phyloP scores from a whole-genome alignment of 2,113 vertebrate species.

The Seriola rivoliana region DNA sequence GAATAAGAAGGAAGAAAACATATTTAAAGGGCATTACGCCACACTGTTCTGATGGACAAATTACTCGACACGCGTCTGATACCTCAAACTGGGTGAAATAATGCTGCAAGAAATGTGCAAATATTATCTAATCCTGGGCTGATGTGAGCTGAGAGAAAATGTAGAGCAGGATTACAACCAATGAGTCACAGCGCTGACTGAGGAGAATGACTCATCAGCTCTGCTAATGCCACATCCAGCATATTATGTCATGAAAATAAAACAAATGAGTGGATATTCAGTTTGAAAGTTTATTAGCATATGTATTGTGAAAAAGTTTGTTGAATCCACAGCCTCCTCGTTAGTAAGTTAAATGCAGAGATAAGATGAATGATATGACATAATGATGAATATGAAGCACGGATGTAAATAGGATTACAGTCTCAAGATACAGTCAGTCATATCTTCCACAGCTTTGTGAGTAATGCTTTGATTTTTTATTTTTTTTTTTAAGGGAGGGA shows the following conservation, averaged over 20 bases:
- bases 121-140: neutral
- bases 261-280: neutral
- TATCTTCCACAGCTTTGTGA: neutral
- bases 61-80: neutral
- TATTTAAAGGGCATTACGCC: too few relatives aligned
- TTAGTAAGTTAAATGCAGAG: conserved; percentile 30
- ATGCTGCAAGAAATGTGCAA: neutral
- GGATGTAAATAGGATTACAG: conserved; percentile 4
- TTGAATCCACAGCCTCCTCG: conserved; percentile 3
- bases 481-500: too few relatives aligned
- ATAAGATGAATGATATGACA: conserved; percentile 22
- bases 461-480: neutral
- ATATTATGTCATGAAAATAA: conserved; percentile 14
- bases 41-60: neutral
- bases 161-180: conserved; percentile 12
- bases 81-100: neutral
- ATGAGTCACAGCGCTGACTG: conserved; percentile 26
- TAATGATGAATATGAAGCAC: conserved; percentile 10
- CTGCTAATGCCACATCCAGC: neutral
- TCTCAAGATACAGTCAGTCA: conserved; percentile 1
- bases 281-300: neutral
- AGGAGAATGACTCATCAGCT: conserved; percentile 14
- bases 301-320: neutral
- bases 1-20: too few relatives aligned
- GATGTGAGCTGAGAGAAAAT: neutral